These are phyloP conservation scores for Paracentrotus lividus DNA, from an alignment of 53 echinoderm and acorn worm genomes.

Conservation along the genomic window DNA sequence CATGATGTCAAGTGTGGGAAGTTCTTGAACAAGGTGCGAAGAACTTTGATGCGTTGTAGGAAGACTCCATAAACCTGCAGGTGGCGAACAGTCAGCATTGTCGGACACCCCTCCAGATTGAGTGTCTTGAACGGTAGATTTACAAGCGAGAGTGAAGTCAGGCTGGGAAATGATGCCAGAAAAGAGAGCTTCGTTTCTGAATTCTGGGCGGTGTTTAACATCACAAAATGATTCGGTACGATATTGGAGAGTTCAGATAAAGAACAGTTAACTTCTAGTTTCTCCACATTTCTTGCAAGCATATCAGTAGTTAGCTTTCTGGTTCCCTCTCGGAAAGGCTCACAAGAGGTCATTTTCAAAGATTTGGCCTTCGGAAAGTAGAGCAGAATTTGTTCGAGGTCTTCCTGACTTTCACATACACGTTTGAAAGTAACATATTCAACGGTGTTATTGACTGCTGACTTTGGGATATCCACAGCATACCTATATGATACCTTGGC, in stretches of 20 bases:
- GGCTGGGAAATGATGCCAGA: not conserved
- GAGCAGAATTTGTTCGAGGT: not conserved
- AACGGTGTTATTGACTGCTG: not conserved
- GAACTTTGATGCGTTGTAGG: slow-evolving; percentile 43
- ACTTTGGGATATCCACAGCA: not conserved
- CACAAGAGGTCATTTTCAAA: slow-evolving; percentile 32
- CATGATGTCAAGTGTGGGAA: slow-evolving; percentile 39
- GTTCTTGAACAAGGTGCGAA: slow-evolving; percentile 23
- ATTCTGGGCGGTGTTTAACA: not conserved
- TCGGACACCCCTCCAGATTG: slow-evolving; percentile 28
- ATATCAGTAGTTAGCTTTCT: not conserved
- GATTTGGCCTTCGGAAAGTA: slow-evolving; percentile 50
- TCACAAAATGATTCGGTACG: not conserved
- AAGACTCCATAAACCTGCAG: slow-evolving; percentile 42
- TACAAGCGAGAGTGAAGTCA: slow-evolving; percentile 9
- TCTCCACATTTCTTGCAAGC: not conserved
- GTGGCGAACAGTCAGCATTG: slow-evolving; percentile 18
- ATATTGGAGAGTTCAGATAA: not conserved
- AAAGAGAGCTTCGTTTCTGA: slow-evolving; percentile 32
- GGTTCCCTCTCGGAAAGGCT: slow-evolving; percentile 6
- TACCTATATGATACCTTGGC: not conserved
- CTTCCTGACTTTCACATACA: slow-evolving; percentile 3
- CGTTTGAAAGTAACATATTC: not conserved
- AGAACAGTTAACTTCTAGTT: slow-evolving; percentile 48
- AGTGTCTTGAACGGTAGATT: slow-evolving; percentile 56